phyloP scores from a whole-genome alignment of 2,888 invertebrate species.

The Agriopis marginaria region DNA sequence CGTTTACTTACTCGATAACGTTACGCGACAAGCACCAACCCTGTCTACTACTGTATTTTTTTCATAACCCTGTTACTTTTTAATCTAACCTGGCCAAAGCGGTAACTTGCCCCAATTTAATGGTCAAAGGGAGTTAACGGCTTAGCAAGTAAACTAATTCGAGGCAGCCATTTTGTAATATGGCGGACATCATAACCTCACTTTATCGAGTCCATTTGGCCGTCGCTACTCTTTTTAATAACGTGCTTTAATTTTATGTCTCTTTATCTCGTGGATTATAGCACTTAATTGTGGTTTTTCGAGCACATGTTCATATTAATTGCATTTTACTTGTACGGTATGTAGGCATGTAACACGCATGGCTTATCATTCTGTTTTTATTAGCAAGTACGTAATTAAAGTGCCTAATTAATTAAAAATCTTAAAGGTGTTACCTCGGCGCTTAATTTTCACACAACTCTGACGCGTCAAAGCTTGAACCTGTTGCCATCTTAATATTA shows the following conservation, averaged over 20 bases:
- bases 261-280: constrained; percentile 73
- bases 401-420: no score
- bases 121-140: constrained; percentile 50
- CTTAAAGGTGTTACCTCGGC: no score
- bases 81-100: constrained; percentile 50
- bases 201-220: constrained; percentile 80
- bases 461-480: no score
- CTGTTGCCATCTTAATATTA: no score
- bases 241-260: constrained; percentile 81
- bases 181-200: constrained; percentile 73
- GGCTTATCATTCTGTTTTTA: constrained; percentile 4
- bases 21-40: constrained; percentile 48
- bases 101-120: constrained; percentile 53
- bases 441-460: no score
- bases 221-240: constrained; percentile 79
- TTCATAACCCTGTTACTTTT: constrained; percentile 40
- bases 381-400: not conserved
- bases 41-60: constrained; percentile 25
- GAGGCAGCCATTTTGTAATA: constrained; percentile 70
- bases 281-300: constrained; percentile 73
- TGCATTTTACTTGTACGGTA: constrained; percentile 11
- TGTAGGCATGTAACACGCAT: constrained; percentile 12
- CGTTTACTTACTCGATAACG: constrained; percentile 71
- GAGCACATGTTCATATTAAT: constrained; percentile 60
- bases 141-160: constrained; percentile 67